Conservation (phyloP, 1,140 invertebrate species). For the Zaprionus ornatus region DNA sequence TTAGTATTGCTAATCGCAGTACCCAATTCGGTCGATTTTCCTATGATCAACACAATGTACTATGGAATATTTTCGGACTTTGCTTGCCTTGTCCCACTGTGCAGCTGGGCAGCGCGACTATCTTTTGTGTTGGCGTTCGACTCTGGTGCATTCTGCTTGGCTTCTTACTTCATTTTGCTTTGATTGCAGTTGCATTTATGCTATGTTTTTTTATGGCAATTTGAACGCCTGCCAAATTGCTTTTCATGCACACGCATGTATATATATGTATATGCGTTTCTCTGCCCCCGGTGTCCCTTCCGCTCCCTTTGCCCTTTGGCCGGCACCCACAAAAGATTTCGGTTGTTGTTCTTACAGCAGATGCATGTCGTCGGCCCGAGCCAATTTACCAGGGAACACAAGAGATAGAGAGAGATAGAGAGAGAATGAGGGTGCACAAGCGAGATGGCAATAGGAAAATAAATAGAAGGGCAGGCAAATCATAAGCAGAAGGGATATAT, state of each 20-base stretch:
- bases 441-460: constrained; percentile 31
- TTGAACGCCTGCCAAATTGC: constrained; percentile 74
- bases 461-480: constrained; percentile 17
- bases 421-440: neutral
- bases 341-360: constrained; percentile 15
- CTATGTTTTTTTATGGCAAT: constrained; percentile 60
- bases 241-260: constrained; percentile 59
- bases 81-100: constrained; percentile 23
- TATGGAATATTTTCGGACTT: neutral
- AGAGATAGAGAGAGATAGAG: neutral
- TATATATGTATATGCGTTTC: neutral
- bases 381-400: constrained; percentile 6
- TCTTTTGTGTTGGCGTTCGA: constrained; percentile 24
- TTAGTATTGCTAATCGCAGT: neutral
- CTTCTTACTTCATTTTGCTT: constrained; percentile 40
- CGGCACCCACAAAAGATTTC: constrained; percentile 28
- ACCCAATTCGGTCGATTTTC: neutral
- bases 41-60: neutral
- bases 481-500: constrained; percentile 10
- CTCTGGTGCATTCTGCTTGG: constrained; percentile 14
- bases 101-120: constrained; percentile 15
- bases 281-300: neutral
- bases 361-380: constrained; percentile 34
- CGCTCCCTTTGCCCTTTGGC: constrained; percentile 16
- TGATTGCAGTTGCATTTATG: constrained; percentile 68